Conservation (phyloP, 2,797 vertebrate species). For the Lepus townsendii region DNA sequence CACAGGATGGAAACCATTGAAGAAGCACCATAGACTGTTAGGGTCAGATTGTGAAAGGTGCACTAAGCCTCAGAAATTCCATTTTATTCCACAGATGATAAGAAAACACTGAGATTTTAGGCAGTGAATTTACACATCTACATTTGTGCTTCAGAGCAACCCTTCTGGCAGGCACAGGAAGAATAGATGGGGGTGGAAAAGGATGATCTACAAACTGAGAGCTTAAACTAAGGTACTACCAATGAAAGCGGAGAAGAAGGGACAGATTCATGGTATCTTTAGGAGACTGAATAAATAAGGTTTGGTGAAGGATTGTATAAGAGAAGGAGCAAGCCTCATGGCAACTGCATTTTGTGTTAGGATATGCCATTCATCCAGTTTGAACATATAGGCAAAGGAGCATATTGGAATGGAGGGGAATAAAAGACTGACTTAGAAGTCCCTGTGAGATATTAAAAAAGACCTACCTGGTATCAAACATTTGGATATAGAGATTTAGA, state of each 20-base stretch:
- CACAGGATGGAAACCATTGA: neutral
- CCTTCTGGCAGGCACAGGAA: neutral
- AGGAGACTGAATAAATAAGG: constrained; percentile 1
- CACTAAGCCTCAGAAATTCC: neutral
- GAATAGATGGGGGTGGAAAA: neutral
- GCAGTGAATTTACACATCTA: neutral
- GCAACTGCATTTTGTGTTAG: neutral
- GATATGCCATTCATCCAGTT: neutral
- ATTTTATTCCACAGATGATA: constrained; percentile 3
- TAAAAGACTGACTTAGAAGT: constrained; percentile 19
- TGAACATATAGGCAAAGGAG: neutral
- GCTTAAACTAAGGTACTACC: neutral
- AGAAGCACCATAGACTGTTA: neutral
- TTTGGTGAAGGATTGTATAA: neutral
- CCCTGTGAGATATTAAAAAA: neutral
- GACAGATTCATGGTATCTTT: neutral
- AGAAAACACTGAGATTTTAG: neutral
- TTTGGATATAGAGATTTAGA: neutral
- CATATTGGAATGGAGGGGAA: neutral
- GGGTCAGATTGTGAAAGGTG: neutral
- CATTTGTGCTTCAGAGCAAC: neutral
- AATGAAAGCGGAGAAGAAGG: neutral
- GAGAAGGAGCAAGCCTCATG: neutral
- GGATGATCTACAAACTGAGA: neutral
- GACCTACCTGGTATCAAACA: neutral